phyloP scores from a whole-genome alignment of 1,140 invertebrate genomes.

The Saxidomus purpurata region DNA sequence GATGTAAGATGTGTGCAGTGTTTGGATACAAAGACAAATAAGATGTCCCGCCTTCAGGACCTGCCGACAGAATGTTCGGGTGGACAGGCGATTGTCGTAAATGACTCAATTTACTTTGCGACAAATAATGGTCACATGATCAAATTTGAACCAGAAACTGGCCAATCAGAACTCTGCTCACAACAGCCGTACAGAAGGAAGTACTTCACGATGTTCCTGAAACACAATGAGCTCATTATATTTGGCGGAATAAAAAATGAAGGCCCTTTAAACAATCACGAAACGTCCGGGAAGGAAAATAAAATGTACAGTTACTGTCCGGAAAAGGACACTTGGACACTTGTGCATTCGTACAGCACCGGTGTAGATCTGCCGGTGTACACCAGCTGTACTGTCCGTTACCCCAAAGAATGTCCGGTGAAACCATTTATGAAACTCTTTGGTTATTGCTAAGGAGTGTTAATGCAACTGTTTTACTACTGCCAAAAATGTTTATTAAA shows the following conservation, averaged over 20 bases:
- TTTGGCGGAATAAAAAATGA: constrained; percentile 41
- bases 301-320: constrained; percentile 44
- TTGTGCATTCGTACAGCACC: neutral
- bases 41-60: neutral
- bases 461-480: neutral
- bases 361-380: constrained; percentile 16
- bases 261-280: neutral
- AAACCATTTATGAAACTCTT: constrained; percentile 50
- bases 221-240: neutral
- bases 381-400: constrained; percentile 46
- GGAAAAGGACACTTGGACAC: constrained; percentile 28
- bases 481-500: neutral
- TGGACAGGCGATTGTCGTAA: constrained; percentile 54
- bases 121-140: constrained; percentile 54
- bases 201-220: constrained; percentile 38
- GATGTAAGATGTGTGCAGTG: constrained; percentile 31
- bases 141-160: constrained; percentile 34
- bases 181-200: constrained; percentile 25
- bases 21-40: constrained; percentile 40
- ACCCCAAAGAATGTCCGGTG: constrained; percentile 44
- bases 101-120: constrained; percentile 37
- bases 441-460: constrained; percentile 32
- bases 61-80: constrained; percentile 51
- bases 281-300: neutral
- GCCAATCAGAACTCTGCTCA: constrained; percentile 49